Evolutionary conservation across 2,888 invertebrate species (phyloP).

Genomic region (Cataglyphis cursor): DNA sequence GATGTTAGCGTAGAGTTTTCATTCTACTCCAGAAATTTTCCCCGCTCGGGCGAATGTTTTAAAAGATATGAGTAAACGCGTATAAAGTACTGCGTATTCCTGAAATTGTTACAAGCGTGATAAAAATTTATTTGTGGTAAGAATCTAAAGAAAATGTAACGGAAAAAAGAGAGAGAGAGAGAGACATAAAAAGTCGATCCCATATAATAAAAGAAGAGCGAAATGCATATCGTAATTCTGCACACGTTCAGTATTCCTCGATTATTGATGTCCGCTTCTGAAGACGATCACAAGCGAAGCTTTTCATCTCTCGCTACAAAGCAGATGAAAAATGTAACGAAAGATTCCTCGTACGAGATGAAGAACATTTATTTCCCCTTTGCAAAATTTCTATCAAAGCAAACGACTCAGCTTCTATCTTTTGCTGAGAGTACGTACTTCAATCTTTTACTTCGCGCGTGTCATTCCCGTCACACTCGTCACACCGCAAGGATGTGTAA

Average conservation of each 20-base stretch:
- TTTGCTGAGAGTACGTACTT: not conserved
- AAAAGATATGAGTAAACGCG: not conserved
- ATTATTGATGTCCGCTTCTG: slow-evolving; percentile 7
- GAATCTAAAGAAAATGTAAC: not conserved
- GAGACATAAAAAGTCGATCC: no score
- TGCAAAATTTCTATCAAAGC: not conserved
- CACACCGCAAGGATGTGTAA: not conserved
- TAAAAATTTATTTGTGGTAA: not conserved
- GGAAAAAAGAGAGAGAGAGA: not conserved
- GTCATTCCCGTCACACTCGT: not conserved
- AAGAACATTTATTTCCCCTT: not conserved
- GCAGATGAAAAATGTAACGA: not conserved
- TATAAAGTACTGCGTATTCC: not conserved
- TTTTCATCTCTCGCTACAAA: not conserved
- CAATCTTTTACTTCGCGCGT: not conserved
- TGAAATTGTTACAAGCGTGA: not conserved
- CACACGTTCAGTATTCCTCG: not conserved
- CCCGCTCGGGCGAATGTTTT: not conserved
- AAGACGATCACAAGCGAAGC: not conserved
- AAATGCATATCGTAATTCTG: not conserved
- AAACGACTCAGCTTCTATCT: not conserved
- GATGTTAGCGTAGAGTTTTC: not conserved
- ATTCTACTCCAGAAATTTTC: not conserved
- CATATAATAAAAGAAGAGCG: not conserved
- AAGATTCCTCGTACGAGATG: not conserved